phyloP scores from a whole-genome alignment of 1,140 invertebrate species.

The Parapsyche elsis region DNA sequence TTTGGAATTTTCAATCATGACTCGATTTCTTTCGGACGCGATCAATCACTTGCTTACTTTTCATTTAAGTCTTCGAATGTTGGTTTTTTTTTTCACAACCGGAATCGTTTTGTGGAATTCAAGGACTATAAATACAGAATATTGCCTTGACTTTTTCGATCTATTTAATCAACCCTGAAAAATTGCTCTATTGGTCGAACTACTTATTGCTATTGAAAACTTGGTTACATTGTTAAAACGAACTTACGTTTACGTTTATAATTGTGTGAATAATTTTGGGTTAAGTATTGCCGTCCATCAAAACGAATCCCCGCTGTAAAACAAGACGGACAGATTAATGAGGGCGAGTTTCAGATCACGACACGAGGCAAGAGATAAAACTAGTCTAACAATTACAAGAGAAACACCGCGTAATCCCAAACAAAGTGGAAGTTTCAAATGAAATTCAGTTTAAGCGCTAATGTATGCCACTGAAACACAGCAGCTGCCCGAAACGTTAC shows the following conservation, averaged over 20 bases:
- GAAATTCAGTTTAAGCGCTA: background rate
- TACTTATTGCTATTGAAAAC: too few relatives aligned
- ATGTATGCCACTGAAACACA: background rate
- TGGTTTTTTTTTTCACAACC: too few relatives aligned
- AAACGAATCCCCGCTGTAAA: background rate
- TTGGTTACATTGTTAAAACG: too few relatives aligned
- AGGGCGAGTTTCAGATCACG: background rate
- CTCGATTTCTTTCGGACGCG: background rate
- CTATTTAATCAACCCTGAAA: too few relatives aligned
- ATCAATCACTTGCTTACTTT: background rate
- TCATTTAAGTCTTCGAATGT: too few relatives aligned
- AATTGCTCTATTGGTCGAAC: too few relatives aligned
- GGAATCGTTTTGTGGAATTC: too few relatives aligned
- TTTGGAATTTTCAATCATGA: background rate
- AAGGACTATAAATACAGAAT: too few relatives aligned
- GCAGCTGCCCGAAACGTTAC: background rate
- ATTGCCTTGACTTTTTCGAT: too few relatives aligned
- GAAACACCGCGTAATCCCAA: constrained; percentile 4
- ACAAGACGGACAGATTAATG: background rate
- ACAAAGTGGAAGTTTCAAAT: constrained; percentile 4
- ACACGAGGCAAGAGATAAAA: background rate
- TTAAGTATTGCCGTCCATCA: background rate
- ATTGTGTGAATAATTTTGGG: too few relatives aligned
- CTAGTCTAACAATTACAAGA: constrained; percentile 7
- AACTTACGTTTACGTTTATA: too few relatives aligned